Percentiles rank a stretch among this genome's conserved stretches.
These are phyloP conservation scores for Cochlearius cochlearius DNA, from an alignment of 2,113 vertebrate genomes.

Conservation along the genomic window DNA sequence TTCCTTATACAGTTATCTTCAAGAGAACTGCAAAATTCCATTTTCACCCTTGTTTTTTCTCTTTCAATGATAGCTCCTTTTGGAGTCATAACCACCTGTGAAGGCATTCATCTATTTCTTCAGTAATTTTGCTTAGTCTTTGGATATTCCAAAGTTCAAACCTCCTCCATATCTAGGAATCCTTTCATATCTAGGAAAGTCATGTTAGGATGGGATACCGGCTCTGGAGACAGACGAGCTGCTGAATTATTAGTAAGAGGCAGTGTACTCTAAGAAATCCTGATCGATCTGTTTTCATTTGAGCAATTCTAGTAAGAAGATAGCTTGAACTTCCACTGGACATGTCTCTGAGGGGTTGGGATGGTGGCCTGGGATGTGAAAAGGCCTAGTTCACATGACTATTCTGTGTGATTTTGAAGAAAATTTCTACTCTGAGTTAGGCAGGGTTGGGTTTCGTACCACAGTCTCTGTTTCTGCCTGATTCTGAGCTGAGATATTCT, in stretches of 20 bases:
- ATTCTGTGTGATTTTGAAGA: background rate
- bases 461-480: background rate
- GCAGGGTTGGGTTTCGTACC: background rate
- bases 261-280: background rate
- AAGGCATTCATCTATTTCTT: background rate
- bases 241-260: background rate
- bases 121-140: background rate
- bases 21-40: background rate
- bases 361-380: background rate
- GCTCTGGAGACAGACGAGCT: background rate
- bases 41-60: background rate
- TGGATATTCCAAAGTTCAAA: background rate
- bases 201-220: background rate
- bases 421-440: background rate
- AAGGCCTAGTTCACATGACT: background rate
- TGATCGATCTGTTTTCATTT: background rate
- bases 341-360: background rate
- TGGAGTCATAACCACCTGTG: background rate
- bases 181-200: background rate
- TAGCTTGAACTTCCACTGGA: background rate
- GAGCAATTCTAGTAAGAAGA: background rate
- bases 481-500: background rate
- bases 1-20: background rate
- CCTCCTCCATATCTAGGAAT: no score
- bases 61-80: background rate